Evolutionary conservation across 2,888 invertebrate genomes (phyloP).

Genomic region (Xestia xanthographa): DNA sequence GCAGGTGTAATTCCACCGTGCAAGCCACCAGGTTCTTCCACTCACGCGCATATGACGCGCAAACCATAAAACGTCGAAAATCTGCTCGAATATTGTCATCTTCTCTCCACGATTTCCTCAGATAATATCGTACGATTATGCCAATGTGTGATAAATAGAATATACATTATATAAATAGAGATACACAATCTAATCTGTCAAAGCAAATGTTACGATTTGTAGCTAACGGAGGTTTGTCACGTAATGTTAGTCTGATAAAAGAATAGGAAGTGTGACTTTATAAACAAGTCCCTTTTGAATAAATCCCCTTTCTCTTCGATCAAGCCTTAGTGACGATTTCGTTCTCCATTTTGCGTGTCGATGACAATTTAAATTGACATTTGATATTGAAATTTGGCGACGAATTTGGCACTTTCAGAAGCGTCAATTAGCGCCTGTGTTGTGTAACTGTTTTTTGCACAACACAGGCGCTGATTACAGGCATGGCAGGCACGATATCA

Average conservation of each 20-base stretch:
- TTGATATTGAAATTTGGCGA: too few species aligned
- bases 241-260: slow-evolving; percentile 15
- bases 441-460: too few species aligned
- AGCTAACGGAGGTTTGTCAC: slow-evolving; percentile 25
- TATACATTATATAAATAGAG: slow-evolving; percentile 40
- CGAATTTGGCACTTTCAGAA: too few species aligned
- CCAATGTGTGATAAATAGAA: slow-evolving; percentile 36
- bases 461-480: too few species aligned
- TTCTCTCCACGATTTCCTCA: slow-evolving; percentile 3
- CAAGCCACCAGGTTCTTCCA: not conserved
- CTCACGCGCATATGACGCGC: not conserved
- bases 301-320: not conserved
- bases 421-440: too few species aligned
- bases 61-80: not conserved
- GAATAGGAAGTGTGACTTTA: not conserved
- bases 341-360: too few species aligned
- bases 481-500: too few species aligned
- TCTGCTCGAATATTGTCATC: slow-evolving; percentile 22
- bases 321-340: too few species aligned
- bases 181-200: slow-evolving; percentile 44
- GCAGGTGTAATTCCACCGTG: not conserved
- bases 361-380: too few species aligned
- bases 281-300: not conserved
- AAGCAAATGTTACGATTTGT: slow-evolving; percentile 30
- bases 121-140: slow-evolving; percentile 44